phyloP scores from a whole-genome alignment of 2,113 vertebrate genomes.

The Oreochromis tanganicae region DNA sequence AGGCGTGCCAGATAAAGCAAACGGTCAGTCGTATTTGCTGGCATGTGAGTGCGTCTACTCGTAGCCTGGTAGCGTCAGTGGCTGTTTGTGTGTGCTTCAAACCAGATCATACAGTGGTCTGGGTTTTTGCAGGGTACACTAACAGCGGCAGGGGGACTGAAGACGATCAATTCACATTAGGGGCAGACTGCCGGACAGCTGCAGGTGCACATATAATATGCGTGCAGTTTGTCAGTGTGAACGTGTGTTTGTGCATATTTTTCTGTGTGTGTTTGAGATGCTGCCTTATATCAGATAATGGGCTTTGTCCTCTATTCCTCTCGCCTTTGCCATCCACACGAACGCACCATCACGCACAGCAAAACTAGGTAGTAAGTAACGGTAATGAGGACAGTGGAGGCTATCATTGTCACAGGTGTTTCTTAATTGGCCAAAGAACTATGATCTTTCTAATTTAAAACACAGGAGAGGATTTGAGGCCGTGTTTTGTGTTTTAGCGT shows the following conservation, averaged over 20 bases:
- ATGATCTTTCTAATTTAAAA: conserved; percentile 17
- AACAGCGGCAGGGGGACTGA: background rate
- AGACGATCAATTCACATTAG: conserved; percentile 38
- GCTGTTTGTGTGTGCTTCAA: background rate
- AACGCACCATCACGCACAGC: background rate
- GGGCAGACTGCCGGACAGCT: background rate
- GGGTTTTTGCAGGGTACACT: background rate
- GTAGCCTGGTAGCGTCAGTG: background rate
- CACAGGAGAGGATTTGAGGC: background rate
- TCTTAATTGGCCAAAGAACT: conserved; percentile 18
- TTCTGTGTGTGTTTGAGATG: background rate
- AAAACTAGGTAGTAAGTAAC: background rate
- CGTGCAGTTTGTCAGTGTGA: background rate
- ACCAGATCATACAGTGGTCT: conserved; percentile 23
- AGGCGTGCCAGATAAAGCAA: conserved; percentile 24
- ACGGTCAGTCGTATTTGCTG: conserved; percentile 8
- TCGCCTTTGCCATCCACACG: background rate
- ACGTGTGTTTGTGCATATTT: background rate
- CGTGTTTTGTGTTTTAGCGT: background rate
- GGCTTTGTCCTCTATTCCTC: background rate
- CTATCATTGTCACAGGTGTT: conserved; percentile 40
- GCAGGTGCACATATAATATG: conserved; percentile 21
- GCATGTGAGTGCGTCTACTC: background rate
- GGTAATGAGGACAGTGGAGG: conserved; percentile 33
- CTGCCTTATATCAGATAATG: background rate